Conservation (phyloP, 1,140 invertebrate genomes). For the Steinernema khuongi region DNA sequence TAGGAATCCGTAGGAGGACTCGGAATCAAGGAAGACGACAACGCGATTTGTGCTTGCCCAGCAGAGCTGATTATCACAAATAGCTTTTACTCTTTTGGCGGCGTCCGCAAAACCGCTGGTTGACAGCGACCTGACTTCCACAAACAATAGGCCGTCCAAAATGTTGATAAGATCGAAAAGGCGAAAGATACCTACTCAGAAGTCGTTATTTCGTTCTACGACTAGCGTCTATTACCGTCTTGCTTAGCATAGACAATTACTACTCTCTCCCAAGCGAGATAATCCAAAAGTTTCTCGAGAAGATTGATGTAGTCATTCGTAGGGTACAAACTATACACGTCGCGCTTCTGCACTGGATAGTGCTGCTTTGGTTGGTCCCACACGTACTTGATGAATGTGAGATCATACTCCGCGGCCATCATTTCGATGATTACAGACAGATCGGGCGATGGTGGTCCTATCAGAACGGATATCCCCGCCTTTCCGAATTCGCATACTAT, state of each 20-base stretch:
- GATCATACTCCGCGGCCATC: not conserved
- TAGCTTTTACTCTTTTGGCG: constrained; percentile 11
- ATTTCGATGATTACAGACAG: not conserved
- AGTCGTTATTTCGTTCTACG: not conserved
- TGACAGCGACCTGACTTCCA: not conserved
- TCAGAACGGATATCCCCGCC: not conserved
- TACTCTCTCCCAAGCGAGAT: not conserved
- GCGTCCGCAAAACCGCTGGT: constrained; percentile 7
- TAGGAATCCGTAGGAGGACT: constrained; percentile 23
- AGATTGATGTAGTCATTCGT: not conserved
- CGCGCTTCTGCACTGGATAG: not conserved
- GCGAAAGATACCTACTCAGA: not conserved
- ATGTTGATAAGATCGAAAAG: not conserved
- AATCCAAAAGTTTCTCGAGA: not conserved
- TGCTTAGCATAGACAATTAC: not conserved
- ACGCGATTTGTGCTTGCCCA: constrained; percentile 24
- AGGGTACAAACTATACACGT: not conserved
- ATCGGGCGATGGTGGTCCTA: not conserved
- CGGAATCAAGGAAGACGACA: constrained; percentile 17
- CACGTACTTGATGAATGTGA: not conserved
- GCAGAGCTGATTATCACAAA: constrained; percentile 26
- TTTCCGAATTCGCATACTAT: not conserved
- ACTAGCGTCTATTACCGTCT: not conserved
- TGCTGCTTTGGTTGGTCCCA: not conserved
- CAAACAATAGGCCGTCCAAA: not conserved